Percentiles rank a stretch among this genome's conserved stretches.
phyloP scores from a whole-genome alignment of 2,888 invertebrate genomes.

The Apotomis capreana region DNA sequence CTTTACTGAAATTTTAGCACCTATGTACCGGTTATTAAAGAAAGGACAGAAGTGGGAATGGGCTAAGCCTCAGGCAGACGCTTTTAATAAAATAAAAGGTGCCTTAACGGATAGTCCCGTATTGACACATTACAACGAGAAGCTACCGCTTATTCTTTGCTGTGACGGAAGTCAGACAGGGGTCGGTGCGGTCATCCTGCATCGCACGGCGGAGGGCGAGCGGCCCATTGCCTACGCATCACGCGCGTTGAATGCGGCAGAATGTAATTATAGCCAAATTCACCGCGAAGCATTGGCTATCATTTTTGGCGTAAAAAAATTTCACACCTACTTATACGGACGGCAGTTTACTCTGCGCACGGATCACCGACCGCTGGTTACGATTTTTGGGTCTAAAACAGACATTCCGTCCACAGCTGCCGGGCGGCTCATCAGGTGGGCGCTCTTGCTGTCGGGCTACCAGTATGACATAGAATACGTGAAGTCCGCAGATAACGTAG shows the following conservation, averaged over 20 bases:
- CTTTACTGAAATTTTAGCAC: too few relatives aligned
- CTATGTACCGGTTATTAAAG: too few relatives aligned
- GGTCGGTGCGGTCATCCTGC: too few relatives aligned
- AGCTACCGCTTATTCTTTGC: too few relatives aligned
- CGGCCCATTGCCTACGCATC: background rate
- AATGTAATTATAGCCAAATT: constrained; percentile 15
- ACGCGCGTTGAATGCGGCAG: too few relatives aligned
- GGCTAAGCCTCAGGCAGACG: too few relatives aligned
- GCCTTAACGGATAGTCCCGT: too few relatives aligned
- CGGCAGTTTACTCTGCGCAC: constrained; percentile 25
- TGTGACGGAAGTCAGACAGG: too few relatives aligned
- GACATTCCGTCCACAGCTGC: constrained; percentile 27
- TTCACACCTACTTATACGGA: constrained; percentile 26
- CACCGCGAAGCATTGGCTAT: constrained; percentile 33
- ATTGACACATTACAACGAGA: too few relatives aligned
- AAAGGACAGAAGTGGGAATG: too few relatives aligned
- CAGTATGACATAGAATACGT: constrained; percentile 28
- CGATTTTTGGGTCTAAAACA: constrained; percentile 33
- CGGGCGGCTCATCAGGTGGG: constrained; percentile 21
- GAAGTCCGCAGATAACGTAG: constrained; percentile 8
- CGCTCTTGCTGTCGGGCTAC: constrained; percentile 26
- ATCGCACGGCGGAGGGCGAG: background rate
- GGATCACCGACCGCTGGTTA: constrained; percentile 23
- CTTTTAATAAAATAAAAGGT: too few relatives aligned
- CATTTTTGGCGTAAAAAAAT: constrained; percentile 7